Conservation (phyloP, 1,140 invertebrate species). For the Bombus fervidus region DNA sequence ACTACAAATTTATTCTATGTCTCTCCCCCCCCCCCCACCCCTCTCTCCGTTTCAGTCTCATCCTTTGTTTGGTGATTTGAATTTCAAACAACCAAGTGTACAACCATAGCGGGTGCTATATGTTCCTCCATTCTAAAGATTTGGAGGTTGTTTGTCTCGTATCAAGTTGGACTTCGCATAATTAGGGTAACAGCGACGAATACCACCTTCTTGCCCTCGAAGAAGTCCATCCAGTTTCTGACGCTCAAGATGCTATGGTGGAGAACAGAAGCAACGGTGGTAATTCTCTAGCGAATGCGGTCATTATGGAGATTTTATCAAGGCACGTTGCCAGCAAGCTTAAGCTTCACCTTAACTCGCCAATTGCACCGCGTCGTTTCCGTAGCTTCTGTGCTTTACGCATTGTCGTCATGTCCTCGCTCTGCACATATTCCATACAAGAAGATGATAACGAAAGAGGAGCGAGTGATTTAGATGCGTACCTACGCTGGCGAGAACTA, state of each 20-base stretch:
- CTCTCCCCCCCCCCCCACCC: rapidly evolving
- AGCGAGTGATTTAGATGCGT: conserved; percentile 28
- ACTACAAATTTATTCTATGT: background rate
- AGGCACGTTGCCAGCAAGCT: conserved; percentile 71
- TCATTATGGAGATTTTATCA: conserved; percentile 79
- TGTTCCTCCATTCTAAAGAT: conserved; percentile 31
- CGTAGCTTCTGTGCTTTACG: conserved; percentile 63
- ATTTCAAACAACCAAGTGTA: background rate
- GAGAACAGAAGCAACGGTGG: conserved; percentile 72
- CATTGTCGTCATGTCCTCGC: conserved; percentile 40
- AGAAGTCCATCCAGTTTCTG: conserved; percentile 22
- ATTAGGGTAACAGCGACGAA: conserved; percentile 70
- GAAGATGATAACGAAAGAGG: conserved; percentile 48
- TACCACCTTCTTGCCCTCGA: conserved; percentile 48
- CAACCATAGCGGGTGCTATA: background rate
- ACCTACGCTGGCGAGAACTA: background rate
- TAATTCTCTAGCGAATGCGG: conserved; percentile 75
- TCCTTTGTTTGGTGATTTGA: background rate
- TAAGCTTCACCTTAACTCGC: conserved; percentile 70
- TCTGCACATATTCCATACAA: conserved; percentile 11
- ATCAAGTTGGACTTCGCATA: conserved; percentile 72
- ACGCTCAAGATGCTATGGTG: conserved; percentile 59
- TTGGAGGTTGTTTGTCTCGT: conserved; percentile 66
- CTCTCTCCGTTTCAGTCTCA: background rate
- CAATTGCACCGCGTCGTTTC: conserved; percentile 55